Evolutionary conservation across 2,113 vertebrate species (phyloP), one percentile per base, ranked within the genome.

Genomic region (Amphiprion ocellaris): DNA sequence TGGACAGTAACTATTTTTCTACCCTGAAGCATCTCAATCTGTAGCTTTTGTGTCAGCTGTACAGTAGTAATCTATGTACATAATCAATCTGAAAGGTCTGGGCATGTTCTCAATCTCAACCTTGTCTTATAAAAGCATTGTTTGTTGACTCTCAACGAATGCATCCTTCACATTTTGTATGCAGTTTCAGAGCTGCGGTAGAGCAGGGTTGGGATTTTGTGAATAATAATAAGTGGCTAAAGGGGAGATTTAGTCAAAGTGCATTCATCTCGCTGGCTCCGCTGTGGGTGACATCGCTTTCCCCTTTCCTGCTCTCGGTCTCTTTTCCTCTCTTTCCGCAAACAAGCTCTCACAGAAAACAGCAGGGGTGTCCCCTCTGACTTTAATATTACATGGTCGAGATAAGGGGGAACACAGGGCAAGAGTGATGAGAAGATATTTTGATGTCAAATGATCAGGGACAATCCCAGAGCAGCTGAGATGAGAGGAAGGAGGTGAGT

Each of bases 151-250:
- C 15, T 68, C 69, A 46, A 68, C 79, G 71, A 83, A 77, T 76
- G 65, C 49, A 78, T 72, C 58, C 62, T 65, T 82, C 72, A 74
- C 53, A 82, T 86, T 87, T 79, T 58, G 24, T 77, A 79, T 89
- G 79, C 70, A 46, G 68, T 75, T 90, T 71, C 7, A 69, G 76
- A 81, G 85, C 84, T 52, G 79, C 30, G 10, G 61, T 50, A 28
- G 74, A 87, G 80, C 60, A 49, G 33, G 71, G 72, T 87, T 87
- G 61, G 79, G 86, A 86, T 63, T 84, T 85, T 87, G 37, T 88
- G 92, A 91, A 92, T 92, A 92, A 78, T 87, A 93, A 92, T 87
- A 81, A 93, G 86, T 89, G 74, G 91, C 91, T 90, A 79, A 86
- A 83, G 88, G 90, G 87, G 69, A 90, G 86, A 83, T 90, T 87